Conservation (phyloP, 2,888 invertebrate species). For the Listrodromus nycthemerus region DNA sequence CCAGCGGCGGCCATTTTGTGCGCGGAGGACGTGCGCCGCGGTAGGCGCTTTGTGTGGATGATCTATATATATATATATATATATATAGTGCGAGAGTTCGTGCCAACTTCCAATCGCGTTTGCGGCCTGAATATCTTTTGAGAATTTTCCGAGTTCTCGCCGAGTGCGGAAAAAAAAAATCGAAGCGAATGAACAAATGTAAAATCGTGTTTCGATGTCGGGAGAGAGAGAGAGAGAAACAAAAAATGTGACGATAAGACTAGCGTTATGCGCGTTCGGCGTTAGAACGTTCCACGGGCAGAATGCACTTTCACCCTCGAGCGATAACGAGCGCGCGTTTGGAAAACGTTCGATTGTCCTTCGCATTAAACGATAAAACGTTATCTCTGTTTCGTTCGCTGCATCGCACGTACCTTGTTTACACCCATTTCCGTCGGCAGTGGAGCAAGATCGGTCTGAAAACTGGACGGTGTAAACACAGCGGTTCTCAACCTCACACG, state of each 20-base stretch:
- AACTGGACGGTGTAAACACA: slow-evolving; percentile 39
- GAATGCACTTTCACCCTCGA: slow-evolving; percentile 41
- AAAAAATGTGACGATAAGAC: not conserved
- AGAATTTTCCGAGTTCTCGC: slow-evolving; percentile 10
- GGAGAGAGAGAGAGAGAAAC: not conserved
- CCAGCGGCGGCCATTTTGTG: slow-evolving; percentile 36
- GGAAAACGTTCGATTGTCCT: not conserved
- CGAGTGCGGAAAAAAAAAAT: not conserved
- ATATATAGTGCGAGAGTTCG: not conserved
- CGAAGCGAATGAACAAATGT: not conserved
- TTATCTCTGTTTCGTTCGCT: not conserved
- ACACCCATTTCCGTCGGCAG: slow-evolving; percentile 71
- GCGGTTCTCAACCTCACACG: slow-evolving; percentile 43
- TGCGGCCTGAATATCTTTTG: slow-evolving; percentile 50
- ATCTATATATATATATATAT: too few relatives aligned
- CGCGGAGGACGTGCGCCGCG: not conserved
- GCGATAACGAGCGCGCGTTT: not conserved
- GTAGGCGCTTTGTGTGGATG: not conserved
- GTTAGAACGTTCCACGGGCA: not conserved
- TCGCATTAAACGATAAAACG: not conserved
- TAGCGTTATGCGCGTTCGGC: not conserved
- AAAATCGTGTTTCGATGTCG: not conserved
- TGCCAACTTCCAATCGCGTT: slow-evolving; percentile 41
- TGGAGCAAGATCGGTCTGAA: slow-evolving; percentile 28
- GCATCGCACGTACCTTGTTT: slow-evolving; percentile 72